Conservation (phyloP, 2,797 vertebrate species). For the Enteromius viviparus region DNA sequence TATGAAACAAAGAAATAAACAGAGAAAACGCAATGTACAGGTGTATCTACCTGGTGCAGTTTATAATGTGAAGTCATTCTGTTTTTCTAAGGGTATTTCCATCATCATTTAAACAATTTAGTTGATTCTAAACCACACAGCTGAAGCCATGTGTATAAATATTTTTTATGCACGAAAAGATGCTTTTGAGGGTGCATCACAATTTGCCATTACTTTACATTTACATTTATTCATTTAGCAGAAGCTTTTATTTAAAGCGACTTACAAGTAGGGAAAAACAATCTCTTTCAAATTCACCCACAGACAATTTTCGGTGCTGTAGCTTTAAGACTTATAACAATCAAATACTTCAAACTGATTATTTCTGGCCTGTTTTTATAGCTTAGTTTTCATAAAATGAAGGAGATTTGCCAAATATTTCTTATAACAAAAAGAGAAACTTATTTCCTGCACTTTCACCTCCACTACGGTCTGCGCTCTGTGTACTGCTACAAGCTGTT, state of each 20-base stretch:
- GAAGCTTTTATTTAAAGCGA: too few species aligned
- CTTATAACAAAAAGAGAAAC: conserved; percentile 5
- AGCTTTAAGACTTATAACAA: not conserved
- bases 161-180: conserved; percentile 15
- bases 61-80: conserved; percentile 11
- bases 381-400: not conserved
- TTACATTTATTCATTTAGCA: too few species aligned
- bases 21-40: not conserved
- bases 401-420: not conserved
- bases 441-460: not conserved
- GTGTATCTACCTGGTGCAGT: not conserved
- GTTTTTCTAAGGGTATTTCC: not conserved
- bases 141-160: conserved; percentile 23
- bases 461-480: not conserved
- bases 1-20: not conserved
- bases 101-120: conserved; percentile 17
- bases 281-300: not conserved
- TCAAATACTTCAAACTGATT: not conserved
- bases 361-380: not conserved
- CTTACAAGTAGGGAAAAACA: too few species aligned
- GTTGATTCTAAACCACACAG: conserved; percentile 25
- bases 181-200: not conserved
- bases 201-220: not conserved
- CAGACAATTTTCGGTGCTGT: not conserved
- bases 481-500: conserved; percentile 44